A percentile compares a stretch with the other conserved stretches of the same genome.
These are phyloP conservation scores for Drosophila bifasciata DNA, from an alignment of 1,140 invertebrate species.

Conservation along the genomic window DNA sequence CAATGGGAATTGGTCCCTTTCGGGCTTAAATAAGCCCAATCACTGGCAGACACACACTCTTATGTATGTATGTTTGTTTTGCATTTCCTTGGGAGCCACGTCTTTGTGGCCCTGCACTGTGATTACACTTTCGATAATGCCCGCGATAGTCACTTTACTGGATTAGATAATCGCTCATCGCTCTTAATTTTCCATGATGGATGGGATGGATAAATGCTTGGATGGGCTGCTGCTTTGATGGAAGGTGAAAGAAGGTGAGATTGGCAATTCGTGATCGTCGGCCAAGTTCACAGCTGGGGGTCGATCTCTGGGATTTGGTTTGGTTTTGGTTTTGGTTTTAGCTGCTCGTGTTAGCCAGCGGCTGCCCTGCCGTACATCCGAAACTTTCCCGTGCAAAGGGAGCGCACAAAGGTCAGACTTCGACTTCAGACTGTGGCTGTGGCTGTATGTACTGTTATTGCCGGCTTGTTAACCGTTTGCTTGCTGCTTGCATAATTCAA, in stretches of 20 bases:
- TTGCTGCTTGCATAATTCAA: slow-evolving; percentile 71
- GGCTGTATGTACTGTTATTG: slow-evolving; percentile 1
- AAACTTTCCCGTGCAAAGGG: slow-evolving; percentile 47
- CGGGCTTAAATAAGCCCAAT: too few relatives aligned
- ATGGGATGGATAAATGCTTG: slow-evolving; percentile 22
- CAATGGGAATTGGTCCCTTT: too few relatives aligned
- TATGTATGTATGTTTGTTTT: too few relatives aligned
- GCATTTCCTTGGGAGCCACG: too few relatives aligned
- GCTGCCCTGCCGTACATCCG: slow-evolving; percentile 34
- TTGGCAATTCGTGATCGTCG: slow-evolving; percentile 55
- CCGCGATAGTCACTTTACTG: slow-evolving; percentile 19
- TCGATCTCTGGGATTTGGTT: slow-evolving; percentile 10
- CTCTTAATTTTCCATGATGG: slow-evolving; percentile 37
- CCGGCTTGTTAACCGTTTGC: slow-evolving; percentile 59
- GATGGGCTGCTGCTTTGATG: slow-evolving; percentile 7
- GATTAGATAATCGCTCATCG: slow-evolving; percentile 60
- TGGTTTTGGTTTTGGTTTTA: slow-evolving; percentile 2
- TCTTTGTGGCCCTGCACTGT: not conserved
- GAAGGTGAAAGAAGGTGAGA: slow-evolving; percentile 55
- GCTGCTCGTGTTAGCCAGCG: slow-evolving; percentile 43
- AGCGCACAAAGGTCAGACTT: slow-evolving; percentile 51
- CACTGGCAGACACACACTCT: too few relatives aligned
- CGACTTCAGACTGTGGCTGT: slow-evolving; percentile 21
- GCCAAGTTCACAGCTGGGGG: slow-evolving; percentile 69
- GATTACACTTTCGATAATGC: slow-evolving; percentile 33